Evolutionary conservation across 2,888 invertebrate species (phyloP).

Genomic region (Agriopis marginaria): DNA sequence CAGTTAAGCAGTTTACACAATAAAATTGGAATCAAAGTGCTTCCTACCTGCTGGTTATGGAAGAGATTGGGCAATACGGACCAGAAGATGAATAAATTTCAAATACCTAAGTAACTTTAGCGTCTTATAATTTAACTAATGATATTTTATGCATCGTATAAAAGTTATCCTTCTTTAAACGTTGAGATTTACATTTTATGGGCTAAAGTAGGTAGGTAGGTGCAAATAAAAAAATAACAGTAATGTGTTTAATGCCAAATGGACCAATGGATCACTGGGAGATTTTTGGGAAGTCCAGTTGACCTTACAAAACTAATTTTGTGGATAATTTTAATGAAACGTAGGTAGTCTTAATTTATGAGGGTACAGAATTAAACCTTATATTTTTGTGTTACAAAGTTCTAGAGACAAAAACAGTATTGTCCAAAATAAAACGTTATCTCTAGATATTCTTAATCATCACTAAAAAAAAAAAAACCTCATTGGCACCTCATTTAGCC

Average conservation of each 20-base stretch:
- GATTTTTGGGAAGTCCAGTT: constrained; percentile 7
- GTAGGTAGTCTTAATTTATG: constrained; percentile 13
- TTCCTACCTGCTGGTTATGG: too few relatives aligned
- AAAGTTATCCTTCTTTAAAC: not conserved
- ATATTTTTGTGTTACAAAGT: not conserved
- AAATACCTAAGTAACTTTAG: not conserved
- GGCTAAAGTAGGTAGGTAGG: not conserved
- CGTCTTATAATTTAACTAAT: not conserved
- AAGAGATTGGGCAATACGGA: not conserved
- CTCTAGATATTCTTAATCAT: too few relatives aligned
- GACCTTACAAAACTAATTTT: constrained; percentile 22
- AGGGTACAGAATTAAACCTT: constrained; percentile 2
- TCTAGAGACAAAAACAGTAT: not conserved
- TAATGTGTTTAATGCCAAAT: not conserved
- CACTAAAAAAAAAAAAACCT: too few relatives aligned
- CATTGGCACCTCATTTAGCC: too few relatives aligned
- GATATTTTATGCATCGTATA: not conserved
- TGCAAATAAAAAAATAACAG: not conserved
- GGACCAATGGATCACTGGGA: constrained; percentile 8
- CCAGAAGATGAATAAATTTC: constrained; percentile 1
- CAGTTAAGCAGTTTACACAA: too few relatives aligned
- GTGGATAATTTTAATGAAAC: constrained; percentile 10
- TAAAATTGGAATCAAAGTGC: too few relatives aligned
- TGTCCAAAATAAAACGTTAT: not conserved
- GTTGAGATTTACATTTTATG: not conserved